Base-by-base conservation (phyloP, 2,797 vertebrate genomes). In the Phataginus tricuspis region DNA sequence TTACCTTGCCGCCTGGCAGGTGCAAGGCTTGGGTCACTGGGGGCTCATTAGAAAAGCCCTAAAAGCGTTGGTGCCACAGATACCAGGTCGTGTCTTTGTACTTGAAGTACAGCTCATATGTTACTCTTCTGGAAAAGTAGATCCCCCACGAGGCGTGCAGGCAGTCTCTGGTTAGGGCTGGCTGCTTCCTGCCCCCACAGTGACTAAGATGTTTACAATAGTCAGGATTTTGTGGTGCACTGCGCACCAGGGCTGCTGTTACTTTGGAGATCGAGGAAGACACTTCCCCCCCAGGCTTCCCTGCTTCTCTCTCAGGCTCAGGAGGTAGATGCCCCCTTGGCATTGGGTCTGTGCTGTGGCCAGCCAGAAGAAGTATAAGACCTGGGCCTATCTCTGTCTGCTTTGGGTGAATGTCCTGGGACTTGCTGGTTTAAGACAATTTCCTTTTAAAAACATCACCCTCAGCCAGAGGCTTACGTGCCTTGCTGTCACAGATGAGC, bases 231-330 rank as follows among this genome's bases (percentile, higher is more conserved):
- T 5, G 71, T 3, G 21, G 66, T 19, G 25, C 1, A 0, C 4
- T 39, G 57, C 42, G 51, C 7, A 0, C 31, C 14, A 5, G 59
- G 92, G 69, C 27, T 49, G n/a, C 59, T 42, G 14, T 61, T 68
- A 16, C 61, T 85, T 53, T 34, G 11, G 75, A 95, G 84, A 19
- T 21, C 0, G 10, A 91, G 25, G 45, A 87, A 11, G 37, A 25
- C 16, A 15, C 55, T 71, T 87, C 27, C 72, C 93, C 55, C 83
- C 15, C 1, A 18, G 74, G 72, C 78, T 5, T 45, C 96, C 89
- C 97, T 92, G 83, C 95, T 94, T 86, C 59, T 94, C 31, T 75
- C 91, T 72, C 3, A 37, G 53, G 83, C 27, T 79, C 18, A 19
- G 89, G 86, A 66, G 74, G 39, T 45, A 8, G 86, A 45, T 51